Evolutionary conservation across 2,113 vertebrate species (phyloP).

Genomic region (Dryoscopus gambensis): DNA sequence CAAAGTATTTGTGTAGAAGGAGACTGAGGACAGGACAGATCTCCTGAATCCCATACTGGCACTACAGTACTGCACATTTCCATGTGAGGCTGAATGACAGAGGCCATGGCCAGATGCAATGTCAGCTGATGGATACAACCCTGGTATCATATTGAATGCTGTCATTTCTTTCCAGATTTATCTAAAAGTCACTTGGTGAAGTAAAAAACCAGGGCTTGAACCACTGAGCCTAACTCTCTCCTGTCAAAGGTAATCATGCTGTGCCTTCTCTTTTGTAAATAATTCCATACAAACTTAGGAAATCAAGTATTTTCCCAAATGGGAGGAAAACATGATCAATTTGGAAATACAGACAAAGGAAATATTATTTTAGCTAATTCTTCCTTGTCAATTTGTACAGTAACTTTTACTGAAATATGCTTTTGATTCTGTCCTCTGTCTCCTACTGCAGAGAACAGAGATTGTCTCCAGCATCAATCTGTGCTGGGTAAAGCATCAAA

Average conservation of each 20-base stretch:
- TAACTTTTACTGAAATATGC: background rate
- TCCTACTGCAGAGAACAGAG: background rate
- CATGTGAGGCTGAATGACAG: background rate
- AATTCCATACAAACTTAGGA: background rate
- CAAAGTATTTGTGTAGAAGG: background rate
- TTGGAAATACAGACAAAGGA: background rate
- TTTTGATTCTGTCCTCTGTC: background rate
- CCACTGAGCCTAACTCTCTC: background rate
- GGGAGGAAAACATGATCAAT: background rate
- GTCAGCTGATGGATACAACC: background rate
- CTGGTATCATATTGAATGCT: background rate
- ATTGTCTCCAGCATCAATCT: background rate
- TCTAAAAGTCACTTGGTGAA: background rate
- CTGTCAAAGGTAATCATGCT: background rate
- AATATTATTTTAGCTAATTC: background rate
- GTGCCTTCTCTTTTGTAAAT: background rate
- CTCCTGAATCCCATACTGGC: background rate
- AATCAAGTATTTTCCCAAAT: background rate
- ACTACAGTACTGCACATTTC: background rate
- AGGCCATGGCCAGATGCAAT: background rate
- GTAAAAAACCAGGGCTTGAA: background rate
- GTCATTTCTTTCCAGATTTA: background rate
- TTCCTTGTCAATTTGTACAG: background rate
- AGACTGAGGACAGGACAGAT: background rate
- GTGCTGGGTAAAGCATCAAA: background rate